phyloP scores from a whole-genome alignment of 2,797 vertebrate genomes.

The Onychomys torridus region DNA sequence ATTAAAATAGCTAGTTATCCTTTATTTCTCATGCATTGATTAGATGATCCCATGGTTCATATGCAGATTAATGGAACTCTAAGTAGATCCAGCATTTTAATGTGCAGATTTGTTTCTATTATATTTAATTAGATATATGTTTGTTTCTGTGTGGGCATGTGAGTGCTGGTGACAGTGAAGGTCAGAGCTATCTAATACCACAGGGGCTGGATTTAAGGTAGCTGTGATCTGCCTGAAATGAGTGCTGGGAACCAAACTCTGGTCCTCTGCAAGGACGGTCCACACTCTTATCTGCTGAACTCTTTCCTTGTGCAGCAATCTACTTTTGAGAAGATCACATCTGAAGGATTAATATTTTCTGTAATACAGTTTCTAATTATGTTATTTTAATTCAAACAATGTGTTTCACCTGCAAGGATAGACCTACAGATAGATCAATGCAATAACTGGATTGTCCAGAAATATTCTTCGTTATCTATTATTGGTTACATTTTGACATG shows the following conservation, averaged over 20 bases:
- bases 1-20: not conserved
- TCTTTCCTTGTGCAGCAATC: not conserved
- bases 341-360: not conserved
- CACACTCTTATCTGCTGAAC: not conserved
- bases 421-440: not conserved
- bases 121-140: too few species aligned
- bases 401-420: not conserved
- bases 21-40: not conserved
- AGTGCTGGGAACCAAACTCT: not conserved
- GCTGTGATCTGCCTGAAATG: not conserved
- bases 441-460: not conserved
- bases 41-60: not conserved
- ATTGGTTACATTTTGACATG: not conserved
- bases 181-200: too few species aligned
- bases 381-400: not conserved
- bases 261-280: not conserved
- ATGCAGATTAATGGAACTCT: not conserved
- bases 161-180: too few species aligned
- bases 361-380: not conserved
- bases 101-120: too few species aligned
- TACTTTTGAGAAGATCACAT: not conserved
- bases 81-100: not conserved
- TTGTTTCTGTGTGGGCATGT: too few species aligned
- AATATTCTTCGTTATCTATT: not conserved
- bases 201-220: too few species aligned